Base-by-base conservation (phyloP, 2,888 invertebrate species). In the Xanthia togata region DNA sequence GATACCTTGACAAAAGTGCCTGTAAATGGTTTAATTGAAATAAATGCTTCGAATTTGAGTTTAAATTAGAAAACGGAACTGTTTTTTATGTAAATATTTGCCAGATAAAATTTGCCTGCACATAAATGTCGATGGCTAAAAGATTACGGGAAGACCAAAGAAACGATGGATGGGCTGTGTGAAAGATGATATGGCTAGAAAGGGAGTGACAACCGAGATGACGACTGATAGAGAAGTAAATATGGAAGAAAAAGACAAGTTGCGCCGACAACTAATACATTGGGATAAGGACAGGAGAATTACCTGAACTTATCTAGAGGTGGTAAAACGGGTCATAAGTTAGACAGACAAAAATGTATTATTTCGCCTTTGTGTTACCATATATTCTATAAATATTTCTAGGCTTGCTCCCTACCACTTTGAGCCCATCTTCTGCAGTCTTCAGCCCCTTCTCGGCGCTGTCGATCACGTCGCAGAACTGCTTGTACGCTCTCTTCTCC, bases 391-490 rank as follows among this genome's bases (percentile, higher is more conserved):
- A 23, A 35, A 71, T 57, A 1, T n/a, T 35, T 44, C 1, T 8
- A 44, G 23, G n/a, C 6, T 35, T n/a, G n/a, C 17, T 55, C 0
- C 84, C 11, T 65, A 81, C 83, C 65, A n/a, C 26, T 63, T 63
- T 78, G 1, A 83, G 78, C 0, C 55, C 64, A 14, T 76, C 73
- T 17, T 83, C 62, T 2, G 85, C 80, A 55, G 62, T 65, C 12
- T 75, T 62, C 47, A 84, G 65, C 4, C 83, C 80, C 14, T 60
- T 70, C 44, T 74, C 69, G 0, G 74, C 78, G 8, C 41, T 67
- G n/a, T 84, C 81, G 0, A 84, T 50, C 53, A 83, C 63, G n/a
- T 78, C 55, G 2, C 41, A 62, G 84, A 41, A 83, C n/a, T 63
- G 64, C 17, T 81, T 69, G 14, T 67, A 60, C 0, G 50, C 76